Conservation (phyloP, 2,113 vertebrate species). For the Zingel zingel region DNA sequence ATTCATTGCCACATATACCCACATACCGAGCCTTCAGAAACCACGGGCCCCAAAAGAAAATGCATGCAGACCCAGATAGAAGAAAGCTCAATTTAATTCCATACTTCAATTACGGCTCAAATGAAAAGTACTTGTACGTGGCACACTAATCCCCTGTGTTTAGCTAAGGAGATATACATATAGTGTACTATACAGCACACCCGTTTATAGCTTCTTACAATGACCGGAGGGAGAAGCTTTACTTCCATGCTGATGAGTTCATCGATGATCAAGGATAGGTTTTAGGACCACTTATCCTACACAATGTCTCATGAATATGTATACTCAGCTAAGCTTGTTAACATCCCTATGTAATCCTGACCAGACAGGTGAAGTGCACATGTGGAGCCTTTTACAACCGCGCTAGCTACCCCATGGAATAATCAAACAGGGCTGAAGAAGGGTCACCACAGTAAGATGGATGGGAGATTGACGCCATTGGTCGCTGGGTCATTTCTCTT, state of each 20-base stretch:
- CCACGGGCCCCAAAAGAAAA: background rate
- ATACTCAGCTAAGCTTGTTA: slow-evolving; percentile 59
- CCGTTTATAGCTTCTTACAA: slow-evolving; percentile 7
- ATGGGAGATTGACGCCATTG: slow-evolving; percentile 2
- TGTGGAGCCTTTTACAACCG: slow-evolving; percentile 32
- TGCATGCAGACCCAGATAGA: background rate
- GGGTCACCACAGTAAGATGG: background rate
- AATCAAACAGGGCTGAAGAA: slow-evolving; percentile 19
- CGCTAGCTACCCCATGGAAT: slow-evolving; percentile 11
- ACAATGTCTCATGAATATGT: slow-evolving; percentile 66
- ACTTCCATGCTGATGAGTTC: background rate
- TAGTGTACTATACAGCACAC: background rate
- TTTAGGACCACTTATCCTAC: slow-evolving; percentile 56
- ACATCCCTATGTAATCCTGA: slow-evolving; percentile 53
- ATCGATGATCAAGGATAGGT: slow-evolving; percentile 46
- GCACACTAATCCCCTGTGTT: slow-evolving; percentile 22
- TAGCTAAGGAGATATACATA: background rate
- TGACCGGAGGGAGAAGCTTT: background rate
- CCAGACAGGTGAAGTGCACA: slow-evolving; percentile 61
- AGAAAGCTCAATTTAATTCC: background rate
- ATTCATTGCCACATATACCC: background rate
- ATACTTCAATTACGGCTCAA: background rate
- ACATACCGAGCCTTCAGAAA: background rate
- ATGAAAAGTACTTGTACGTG: background rate
- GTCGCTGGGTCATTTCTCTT: background rate